Base-by-base conservation (phyloP, 2,797 vertebrate species). In the Dipus sagitta region DNA sequence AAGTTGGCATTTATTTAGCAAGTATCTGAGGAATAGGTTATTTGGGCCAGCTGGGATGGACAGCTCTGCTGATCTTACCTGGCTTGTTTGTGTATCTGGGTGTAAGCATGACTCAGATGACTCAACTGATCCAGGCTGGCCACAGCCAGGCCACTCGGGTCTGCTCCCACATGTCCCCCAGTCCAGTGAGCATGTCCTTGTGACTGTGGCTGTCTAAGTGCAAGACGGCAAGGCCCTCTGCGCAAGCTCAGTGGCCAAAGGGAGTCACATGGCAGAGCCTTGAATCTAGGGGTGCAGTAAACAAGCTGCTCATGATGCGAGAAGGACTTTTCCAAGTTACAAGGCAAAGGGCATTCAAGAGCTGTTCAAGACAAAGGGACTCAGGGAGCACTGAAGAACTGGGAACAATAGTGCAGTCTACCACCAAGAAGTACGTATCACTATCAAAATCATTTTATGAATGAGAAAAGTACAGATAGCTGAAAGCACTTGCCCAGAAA, bases 1-100 rank as follows among this genome's bases (percentile, higher is more conserved):
- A 81, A 72, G 18, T 68, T 20, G 58, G 24, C 71, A 71, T 64
- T 68, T 68, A 82, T 82, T 83, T 81, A 58, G 54, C 34, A 79
- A 67, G 52, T 34, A 64, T 67, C 60, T 60, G 24, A 18, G 9
- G 52, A 28, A 58, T 83, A n/a, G 28, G 58, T 74, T 62, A 60
- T 54, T 60, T 62, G 6, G n/a, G 34, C 47, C 28, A 30, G 65
- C 30, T 26, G 7, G 23, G 60, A 30, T 83, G 23, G 21, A 47
- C 20, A 74, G 80, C 81, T 94, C 82, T 89, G 58, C 78, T 74
- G 47, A 54, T 77, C 93, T 86, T 83, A 20, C 42, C 72, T 83
- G 68, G 13, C 75, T 79, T 76, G 42, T 54, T 76, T 1, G 1
- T 38, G 26, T 12, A 90, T 72, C 78, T 30, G 28, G 52, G 34